phyloP scores from a whole-genome alignment of 2,797 vertebrate species.

The Neosilurus mollespiculum region DNA sequence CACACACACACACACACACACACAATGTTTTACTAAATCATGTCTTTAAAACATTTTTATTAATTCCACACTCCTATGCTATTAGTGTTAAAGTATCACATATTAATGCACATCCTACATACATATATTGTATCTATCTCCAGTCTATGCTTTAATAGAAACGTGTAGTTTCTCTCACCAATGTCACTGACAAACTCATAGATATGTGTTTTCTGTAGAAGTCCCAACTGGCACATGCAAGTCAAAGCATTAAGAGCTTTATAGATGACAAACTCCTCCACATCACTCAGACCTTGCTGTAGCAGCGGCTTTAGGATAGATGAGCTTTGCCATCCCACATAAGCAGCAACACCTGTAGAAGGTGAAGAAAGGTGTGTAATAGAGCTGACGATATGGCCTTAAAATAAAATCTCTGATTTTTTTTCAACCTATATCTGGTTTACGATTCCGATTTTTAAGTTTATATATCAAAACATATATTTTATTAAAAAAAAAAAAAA shows the following conservation, averaged over 20 bases:
- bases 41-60: background rate
- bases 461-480: no score
- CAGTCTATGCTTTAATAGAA: background rate
- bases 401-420: no score
- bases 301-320: conserved; percentile 95
- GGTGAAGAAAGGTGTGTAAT: background rate
- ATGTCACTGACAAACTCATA: conserved; percentile 96
- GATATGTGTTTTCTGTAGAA: conserved; percentile 95
- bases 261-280: conserved; percentile 97
- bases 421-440: no score
- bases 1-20: background rate
- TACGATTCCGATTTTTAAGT: no score
- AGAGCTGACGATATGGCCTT: no score
- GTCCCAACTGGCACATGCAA: conserved; percentile 95
- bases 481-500: no score
- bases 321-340: conserved; percentile 98
- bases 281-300: conserved; percentile 95
- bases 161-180: conserved; percentile 74
- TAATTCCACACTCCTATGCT: background rate
- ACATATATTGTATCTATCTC: background rate
- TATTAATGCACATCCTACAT: background rate
- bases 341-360: conserved; percentile 90
- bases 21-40: background rate
- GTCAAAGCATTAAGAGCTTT: conserved; percentile 94
- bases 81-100: background rate